Conservation (phyloP, 2,888 invertebrate species). For the Tetragnatha montana region DNA sequence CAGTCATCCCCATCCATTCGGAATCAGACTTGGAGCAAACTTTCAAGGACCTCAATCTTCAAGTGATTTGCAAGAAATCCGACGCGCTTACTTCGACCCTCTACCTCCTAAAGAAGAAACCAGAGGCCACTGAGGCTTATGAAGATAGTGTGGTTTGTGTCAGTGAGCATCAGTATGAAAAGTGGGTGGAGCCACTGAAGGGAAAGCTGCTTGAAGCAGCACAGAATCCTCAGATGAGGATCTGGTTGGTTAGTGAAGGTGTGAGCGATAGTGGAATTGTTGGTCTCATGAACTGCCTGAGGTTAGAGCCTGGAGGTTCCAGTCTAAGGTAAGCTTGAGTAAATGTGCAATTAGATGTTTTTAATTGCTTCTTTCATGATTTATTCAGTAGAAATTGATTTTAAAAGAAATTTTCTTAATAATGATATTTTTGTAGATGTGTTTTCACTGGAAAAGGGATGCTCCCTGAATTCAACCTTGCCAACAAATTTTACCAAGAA, state of each 20-base stretch:
- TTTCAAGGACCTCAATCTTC: constrained; percentile 69
- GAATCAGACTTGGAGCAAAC: constrained; percentile 69
- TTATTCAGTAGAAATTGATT: background rate
- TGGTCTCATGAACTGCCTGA: constrained; percentile 93
- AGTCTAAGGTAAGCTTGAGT: constrained; percentile 81
- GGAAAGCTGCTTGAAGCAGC: constrained; percentile 83
- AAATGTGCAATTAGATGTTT: background rate
- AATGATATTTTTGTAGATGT: constrained; percentile 74
- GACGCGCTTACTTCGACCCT: constrained; percentile 79
- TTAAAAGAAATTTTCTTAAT: background rate
- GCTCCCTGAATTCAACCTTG: constrained; percentile 73
- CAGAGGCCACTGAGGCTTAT: background rate
- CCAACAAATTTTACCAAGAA: constrained; percentile 71
- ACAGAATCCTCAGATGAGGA: constrained; percentile 76
- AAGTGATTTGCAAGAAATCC: constrained; percentile 78
- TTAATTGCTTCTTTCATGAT: background rate
- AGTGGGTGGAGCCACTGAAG: constrained; percentile 89
- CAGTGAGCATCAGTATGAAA: constrained; percentile 65
- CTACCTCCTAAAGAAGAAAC: constrained; percentile 81
- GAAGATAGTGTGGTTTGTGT: constrained; percentile 69
- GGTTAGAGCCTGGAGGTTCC: constrained; percentile 89
- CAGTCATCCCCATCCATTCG: constrained; percentile 40
- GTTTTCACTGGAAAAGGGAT: constrained; percentile 80
- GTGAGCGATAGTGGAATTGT: constrained; percentile 85
- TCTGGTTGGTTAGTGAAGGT: constrained; percentile 83